These are phyloP conservation scores for Melanerpes aurifrons DNA, from an alignment of 2,113 vertebrate genomes.

Conservation along the genomic window DNA sequence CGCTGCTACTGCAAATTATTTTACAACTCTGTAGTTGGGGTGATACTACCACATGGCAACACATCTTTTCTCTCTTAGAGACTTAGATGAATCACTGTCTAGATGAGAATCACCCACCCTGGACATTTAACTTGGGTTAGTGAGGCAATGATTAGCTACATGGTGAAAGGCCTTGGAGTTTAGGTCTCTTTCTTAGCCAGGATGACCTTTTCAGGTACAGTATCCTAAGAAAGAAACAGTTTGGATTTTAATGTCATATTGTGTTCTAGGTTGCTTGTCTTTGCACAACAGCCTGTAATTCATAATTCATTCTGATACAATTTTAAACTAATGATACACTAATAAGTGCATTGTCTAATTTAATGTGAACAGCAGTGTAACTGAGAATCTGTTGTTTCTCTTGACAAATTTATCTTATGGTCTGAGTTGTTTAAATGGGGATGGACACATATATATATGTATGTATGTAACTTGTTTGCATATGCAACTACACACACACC, in stretches of 20 bases:
- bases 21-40: background rate
- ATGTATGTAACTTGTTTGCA: accelerated
- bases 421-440: background rate
- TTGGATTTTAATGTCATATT: background rate
- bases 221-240: background rate
- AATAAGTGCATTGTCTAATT: background rate
- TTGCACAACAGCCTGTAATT: background rate
- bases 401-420: background rate
- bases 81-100: background rate
- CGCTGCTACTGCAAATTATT: background rate
- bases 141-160: background rate
- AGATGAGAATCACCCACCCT: background rate
- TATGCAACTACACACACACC: background rate
- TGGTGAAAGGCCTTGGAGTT: background rate
- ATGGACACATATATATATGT: background rate
- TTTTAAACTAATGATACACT: background rate
- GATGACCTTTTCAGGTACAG: background rate
- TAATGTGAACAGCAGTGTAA: background rate
- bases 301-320: background rate
- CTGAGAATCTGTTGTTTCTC: background rate
- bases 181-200: background rate
- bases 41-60: background rate
- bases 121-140: background rate
- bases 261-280: background rate
- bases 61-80: background rate